Evolutionary conservation across 2,888 invertebrate species (phyloP), one percentile per base, ranked within the genome.

Genomic region (Gymnoscelis rufifasciata): DNA sequence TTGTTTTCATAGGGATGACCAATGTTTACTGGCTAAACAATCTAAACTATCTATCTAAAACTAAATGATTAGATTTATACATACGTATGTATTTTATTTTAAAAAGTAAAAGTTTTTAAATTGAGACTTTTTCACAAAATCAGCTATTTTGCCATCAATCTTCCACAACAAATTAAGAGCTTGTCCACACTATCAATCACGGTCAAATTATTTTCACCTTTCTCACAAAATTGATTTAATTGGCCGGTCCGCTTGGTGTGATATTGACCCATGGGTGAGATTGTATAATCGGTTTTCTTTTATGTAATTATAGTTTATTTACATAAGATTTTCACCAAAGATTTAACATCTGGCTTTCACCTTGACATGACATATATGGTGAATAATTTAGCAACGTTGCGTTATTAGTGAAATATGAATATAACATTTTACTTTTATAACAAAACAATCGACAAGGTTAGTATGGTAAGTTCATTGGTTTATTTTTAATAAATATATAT

Each of bases 291-390:
- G 12, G 11, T 36, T 36, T 35, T 19, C 15, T 35, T 13, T 19
- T 38, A 10, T 13, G 12, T 41, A 31, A 45, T 35, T 13, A 29
- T 11, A 19, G 13, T 35, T 28, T 38, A 24, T 15, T 42, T 35
- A 39, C 29, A 43, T 42, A 38, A 27, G 38, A n/a, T 39, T 43
- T 43, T 43, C 39, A 39, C 29, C 10, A 49, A 47, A 27, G 19
- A 43, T 43, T 50, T 43, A 31, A 51, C 38, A 15, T 29, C 40
- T 37, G 38, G 27, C 50, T 53, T 57, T 52, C 53, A 54, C 57
- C 55, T 55, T 54, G 55, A 53, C 53, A 51, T 33, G 37, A 38
- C 52, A 31, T 49, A 38, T 19, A 51, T 46, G 39, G 23, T 44
- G 47, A 47, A 49, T 40, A 15, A 44, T 51, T 50, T 42, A 41